These are phyloP conservation scores for Hippocampus abdominalis DNA, from an alignment of 2,113 vertebrate genomes.

Conservation along the genomic window DNA sequence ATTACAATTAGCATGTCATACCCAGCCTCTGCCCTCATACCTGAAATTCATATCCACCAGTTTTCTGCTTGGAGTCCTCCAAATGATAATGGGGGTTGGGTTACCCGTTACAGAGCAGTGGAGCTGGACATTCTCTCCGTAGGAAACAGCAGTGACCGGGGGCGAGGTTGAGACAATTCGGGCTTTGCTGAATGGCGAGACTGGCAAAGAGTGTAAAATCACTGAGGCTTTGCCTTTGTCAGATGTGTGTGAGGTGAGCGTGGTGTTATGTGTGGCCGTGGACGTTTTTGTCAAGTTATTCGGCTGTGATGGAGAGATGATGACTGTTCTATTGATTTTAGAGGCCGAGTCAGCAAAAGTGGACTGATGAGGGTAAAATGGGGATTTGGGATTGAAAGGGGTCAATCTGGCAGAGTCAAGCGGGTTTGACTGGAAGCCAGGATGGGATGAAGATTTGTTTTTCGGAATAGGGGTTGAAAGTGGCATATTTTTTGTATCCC, in stretches of 20 bases:
- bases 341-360: conserved; percentile 17
- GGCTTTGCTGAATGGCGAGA: conserved; percentile 67
- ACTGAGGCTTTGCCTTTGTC: conserved; percentile 34
- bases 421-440: conserved; percentile 24
- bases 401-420: conserved; percentile 23
- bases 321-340: conserved; percentile 42
- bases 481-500: conserved; percentile 18
- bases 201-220: conserved; percentile 23
- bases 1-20: conserved; percentile 43
- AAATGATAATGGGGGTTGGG: conserved; percentile 84
- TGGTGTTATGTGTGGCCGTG: conserved; percentile 25
- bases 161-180: conserved; percentile 82
- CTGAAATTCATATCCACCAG: conserved; percentile 84
- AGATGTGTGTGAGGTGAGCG: conserved; percentile 28
- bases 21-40: conserved; percentile 54
- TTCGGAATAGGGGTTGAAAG: conserved; percentile 19
- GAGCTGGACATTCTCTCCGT: conserved; percentile 74
- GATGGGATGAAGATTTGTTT: conserved; percentile 17
- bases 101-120: conserved; percentile 84
- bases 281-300: conserved; percentile 27
- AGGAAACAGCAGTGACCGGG: conserved; percentile 71
- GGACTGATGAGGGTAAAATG: conserved; percentile 11
- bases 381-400: conserved; percentile 9
- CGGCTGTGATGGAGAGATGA: conserved; percentile 25
- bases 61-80: conserved; percentile 84